phyloP scores from a whole-genome alignment of 1,140 invertebrate genomes.

The Hydropsyche tenuis region DNA sequence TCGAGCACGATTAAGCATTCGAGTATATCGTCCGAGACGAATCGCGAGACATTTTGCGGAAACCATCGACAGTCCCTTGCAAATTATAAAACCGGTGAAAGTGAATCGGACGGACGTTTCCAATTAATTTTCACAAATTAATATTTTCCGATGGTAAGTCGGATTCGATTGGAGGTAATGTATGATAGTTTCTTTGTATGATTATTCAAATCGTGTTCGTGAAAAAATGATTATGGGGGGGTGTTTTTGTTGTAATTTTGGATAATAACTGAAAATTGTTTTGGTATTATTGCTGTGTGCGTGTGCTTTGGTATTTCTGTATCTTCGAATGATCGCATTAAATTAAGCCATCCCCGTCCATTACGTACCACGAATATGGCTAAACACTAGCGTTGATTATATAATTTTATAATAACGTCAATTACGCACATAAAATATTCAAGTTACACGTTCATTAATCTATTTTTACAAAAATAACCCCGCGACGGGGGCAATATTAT shows the following conservation, averaged over 20 bases:
- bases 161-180: too few species aligned
- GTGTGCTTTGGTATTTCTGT: background rate
- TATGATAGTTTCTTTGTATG: too few species aligned
- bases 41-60: conserved; percentile 13
- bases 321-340: conserved; percentile 23
- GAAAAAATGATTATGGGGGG: background rate
- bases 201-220: too few species aligned
- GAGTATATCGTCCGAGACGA: background rate
- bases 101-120: background rate
- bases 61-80: background rate
- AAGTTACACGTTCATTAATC: conserved; percentile 23
- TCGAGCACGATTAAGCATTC: background rate
- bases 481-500: conserved; percentile 8
- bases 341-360: conserved; percentile 11
- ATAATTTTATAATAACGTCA: conserved; percentile 25
- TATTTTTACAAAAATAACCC: conserved; percentile 18
- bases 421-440: conserved; percentile 26
- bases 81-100: conserved; percentile 5
- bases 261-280: conserved; percentile 8
- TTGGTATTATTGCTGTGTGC: background rate
- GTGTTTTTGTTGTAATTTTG: background rate
- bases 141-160: too few species aligned
- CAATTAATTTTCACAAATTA: too few species aligned
- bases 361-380: background rate
- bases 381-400: conserved; percentile 24